Percentiles rank a stretch among this genome's conserved stretches.
phyloP scores from a whole-genome alignment of 2,888 invertebrate genomes.

The Allacma fusca region DNA sequence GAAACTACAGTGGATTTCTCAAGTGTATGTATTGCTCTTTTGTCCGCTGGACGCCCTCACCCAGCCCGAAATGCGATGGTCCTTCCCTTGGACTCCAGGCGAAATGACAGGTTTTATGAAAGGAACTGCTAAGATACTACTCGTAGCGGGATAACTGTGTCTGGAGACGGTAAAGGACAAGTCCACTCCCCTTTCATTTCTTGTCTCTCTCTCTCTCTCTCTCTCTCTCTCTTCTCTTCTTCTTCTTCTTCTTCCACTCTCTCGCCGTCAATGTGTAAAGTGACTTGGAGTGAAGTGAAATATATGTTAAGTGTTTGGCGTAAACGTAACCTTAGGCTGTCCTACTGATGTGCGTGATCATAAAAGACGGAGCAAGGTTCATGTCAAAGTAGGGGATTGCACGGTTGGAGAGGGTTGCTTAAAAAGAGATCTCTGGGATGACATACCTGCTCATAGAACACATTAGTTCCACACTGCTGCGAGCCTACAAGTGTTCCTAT shows the following conservation, averaged over 20 bases:
- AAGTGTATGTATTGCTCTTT: background rate
- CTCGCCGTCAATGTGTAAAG: constrained; percentile 28
- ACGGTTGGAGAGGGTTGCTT: constrained; percentile 6
- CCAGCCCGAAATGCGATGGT: background rate
- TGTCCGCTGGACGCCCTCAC: background rate
- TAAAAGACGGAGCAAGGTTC: constrained; percentile 33
- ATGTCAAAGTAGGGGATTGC: constrained; percentile 30
- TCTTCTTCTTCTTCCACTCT: too few species aligned
- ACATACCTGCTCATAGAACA: background rate
- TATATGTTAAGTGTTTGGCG: constrained; percentile 34
- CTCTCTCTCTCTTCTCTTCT: background rate
- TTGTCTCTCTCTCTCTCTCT: background rate
- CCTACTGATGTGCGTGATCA: background rate
- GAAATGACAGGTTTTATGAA: background rate
- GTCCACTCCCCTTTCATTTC: constrained; percentile 10
- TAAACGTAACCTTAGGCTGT: constrained; percentile 13
- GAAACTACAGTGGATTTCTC: too few species aligned
- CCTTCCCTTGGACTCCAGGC: background rate
- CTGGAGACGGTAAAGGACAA: background rate
- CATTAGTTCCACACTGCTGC: constrained; percentile 18
- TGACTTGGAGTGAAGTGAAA: constrained; percentile 35
- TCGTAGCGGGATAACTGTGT: constrained; percentile 7
- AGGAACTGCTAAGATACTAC: background rate
- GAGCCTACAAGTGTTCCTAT: too few species aligned
- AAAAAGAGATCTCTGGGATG: constrained; percentile 14